These are phyloP conservation scores for Eutolmus rufibarbis DNA, from an alignment of 2,888 invertebrate species.

Conservation along the genomic window DNA sequence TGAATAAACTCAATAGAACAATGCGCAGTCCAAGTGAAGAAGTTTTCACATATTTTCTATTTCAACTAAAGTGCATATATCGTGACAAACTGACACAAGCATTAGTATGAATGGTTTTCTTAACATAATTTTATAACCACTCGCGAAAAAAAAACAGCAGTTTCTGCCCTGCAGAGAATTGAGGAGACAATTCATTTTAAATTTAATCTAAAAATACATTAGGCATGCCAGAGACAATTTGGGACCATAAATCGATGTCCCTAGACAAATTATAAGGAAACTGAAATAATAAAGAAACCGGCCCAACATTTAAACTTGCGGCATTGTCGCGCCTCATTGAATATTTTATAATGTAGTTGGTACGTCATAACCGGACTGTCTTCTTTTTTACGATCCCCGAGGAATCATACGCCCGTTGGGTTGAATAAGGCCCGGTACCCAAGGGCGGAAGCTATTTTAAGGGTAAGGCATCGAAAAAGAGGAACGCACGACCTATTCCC, in stretches of 20 bases:
- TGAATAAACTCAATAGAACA: not conserved
- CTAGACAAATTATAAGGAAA: conserved; percentile 1
- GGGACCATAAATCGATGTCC: not conserved
- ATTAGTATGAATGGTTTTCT: not conserved
- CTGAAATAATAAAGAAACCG: not conserved
- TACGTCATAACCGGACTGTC: not conserved
- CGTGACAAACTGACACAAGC: not conserved
- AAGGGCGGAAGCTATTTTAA: not conserved
- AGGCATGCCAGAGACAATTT: not conserved
- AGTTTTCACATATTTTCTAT: not conserved
- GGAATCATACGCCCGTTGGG: not conserved
- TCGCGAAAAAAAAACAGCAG: not conserved
- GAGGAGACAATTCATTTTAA: not conserved
- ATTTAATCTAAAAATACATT: not conserved
- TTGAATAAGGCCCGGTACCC: not conserved
- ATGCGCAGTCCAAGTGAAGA: not conserved
- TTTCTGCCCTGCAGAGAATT: not conserved
- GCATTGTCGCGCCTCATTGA: not conserved
- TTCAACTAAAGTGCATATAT: not conserved
- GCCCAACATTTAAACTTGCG: not conserved
- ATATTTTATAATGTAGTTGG: conserved; percentile 11
- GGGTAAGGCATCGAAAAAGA: not conserved
- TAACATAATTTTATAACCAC: not conserved
- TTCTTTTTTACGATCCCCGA: not conserved
- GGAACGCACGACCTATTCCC: not conserved